phyloP scores from a whole-genome alignment of 2,113 vertebrate genomes.

The Phrynosoma blainvillii region DNA sequence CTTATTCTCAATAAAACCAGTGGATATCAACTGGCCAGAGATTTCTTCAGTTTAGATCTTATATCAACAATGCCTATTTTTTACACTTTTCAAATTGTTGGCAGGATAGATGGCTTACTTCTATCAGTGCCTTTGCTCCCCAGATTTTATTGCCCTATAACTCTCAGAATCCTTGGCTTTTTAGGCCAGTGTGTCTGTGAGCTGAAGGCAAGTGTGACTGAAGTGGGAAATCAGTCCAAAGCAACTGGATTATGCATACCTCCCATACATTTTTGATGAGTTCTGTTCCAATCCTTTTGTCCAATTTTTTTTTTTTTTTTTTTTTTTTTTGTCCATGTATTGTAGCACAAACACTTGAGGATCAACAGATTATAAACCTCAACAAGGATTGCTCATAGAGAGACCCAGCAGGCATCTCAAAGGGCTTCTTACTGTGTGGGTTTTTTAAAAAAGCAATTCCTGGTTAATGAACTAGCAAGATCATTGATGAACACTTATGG shows the following conservation, averaged over 20 bases:
- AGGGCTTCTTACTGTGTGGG: background rate
- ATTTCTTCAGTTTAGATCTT: background rate
- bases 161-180: background rate
- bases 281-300: background rate
- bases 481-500: constrained; percentile 23
- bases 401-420: background rate
- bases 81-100: background rate
- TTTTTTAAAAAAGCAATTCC: accelerated
- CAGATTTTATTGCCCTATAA: background rate
- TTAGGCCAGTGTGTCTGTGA: background rate
- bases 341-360: background rate
- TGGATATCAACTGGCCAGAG: too few species aligned
- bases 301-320: background rate
- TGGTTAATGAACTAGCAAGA: constrained; percentile 31
- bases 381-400: background rate
- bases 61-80: background rate
- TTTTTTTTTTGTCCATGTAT: background rate
- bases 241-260: background rate
- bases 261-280: background rate
- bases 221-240: background rate
- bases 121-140: too few species aligned
- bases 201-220: background rate
- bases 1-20: background rate
- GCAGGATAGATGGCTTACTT: background rate
- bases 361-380: accelerated